Percentiles rank a stretch among this genome's conserved stretches.
Conservation (phyloP, 2,113 vertebrate genomes). For the Solenodon paradoxus region DNA sequence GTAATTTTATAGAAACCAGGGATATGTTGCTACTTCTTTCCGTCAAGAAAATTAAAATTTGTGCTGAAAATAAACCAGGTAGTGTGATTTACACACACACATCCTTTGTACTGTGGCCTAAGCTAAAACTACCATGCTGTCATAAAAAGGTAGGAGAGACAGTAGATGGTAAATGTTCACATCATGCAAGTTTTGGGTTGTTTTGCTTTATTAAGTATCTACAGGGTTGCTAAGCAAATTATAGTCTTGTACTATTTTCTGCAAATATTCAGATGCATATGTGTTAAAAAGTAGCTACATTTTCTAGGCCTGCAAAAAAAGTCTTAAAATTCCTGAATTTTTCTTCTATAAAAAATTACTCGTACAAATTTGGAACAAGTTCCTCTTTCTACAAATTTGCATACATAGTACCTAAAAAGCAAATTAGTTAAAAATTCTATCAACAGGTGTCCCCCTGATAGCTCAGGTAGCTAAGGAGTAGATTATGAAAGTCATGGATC, state of each 20-base stretch:
- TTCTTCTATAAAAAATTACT: not conserved
- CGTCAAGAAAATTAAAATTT: not conserved
- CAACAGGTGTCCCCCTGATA: no score
- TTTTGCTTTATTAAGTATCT: not conserved
- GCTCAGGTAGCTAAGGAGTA: no score
- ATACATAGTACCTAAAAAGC: not conserved
- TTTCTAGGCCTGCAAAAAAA: not conserved
- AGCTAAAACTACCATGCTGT: not conserved
- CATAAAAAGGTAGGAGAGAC: not conserved
- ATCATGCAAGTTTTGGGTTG: not conserved
- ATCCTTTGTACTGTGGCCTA: not conserved
- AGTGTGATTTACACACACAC: not conserved
- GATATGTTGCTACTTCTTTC: not conserved
- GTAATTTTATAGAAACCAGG: not conserved
- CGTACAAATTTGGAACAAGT: not conserved
- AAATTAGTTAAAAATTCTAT: not conserved
- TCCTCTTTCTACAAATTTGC: not conserved
- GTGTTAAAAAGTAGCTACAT: not conserved
- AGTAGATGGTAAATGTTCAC: not conserved
- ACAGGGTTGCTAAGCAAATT: not conserved
- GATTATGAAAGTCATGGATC: no score
- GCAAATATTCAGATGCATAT: not conserved
- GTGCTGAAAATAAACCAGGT: not conserved
- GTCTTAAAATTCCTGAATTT: not conserved
- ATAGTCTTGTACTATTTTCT: slow-evolving; percentile 6